Base-by-base conservation (phyloP, 2,113 vertebrate genomes). In the Ceyx cyanopectus region DNA sequence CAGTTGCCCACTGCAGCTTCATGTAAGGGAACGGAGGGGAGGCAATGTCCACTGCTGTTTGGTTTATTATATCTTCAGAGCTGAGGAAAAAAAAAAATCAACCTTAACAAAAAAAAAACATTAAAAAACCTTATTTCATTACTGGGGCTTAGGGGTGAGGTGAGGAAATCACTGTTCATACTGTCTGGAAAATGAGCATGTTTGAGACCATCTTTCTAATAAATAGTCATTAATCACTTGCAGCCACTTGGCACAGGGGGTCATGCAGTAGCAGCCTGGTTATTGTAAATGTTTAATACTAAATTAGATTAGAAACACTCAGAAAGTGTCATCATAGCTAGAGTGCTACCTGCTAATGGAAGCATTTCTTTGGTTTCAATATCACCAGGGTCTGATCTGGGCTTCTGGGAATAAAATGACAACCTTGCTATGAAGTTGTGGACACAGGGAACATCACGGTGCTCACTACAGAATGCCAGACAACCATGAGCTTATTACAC, bases 181-280 rank as follows among this genome's bases (percentile, higher is more conserved):
- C 6, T 54, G 45, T n/a, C 60, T 48, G 34, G 40, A 82, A 92
- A 81, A 61, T 16, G 6, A 83, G 48, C 23, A 68, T 11, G 45
- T 74, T 54, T 75, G 76, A 93, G 27, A 75, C 43, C 23, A 40
- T 72, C 34, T 66, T 80, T 66, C 84, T 77, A 92, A 89, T 58
- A 90, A 94, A 81, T 1, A 76, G 58, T 29, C 74, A 66, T 89
- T 87, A 85, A 91, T 92, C 84, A 91, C 63, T 56, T 30, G 37
- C 67, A 90, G 74, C 45, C 83, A 94, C 83, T 63, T 50, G 85
- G 78, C 66, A 73, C 41, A 58, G n/a, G 58, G 72, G 79, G 75
- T 77, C 56, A 74, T 3, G 14, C 8, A 5, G 37, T 23, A 20
- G 50, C 78, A 89, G 81, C 66, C 62, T 24, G 10, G 46, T 37